A percentile compares a stretch with the other conserved stretches of the same genome.
Evolutionary conservation across 37 sponge, comb jelly and placozoan species (phyloP).

Genomic region (Theonella swinhoei): DNA sequence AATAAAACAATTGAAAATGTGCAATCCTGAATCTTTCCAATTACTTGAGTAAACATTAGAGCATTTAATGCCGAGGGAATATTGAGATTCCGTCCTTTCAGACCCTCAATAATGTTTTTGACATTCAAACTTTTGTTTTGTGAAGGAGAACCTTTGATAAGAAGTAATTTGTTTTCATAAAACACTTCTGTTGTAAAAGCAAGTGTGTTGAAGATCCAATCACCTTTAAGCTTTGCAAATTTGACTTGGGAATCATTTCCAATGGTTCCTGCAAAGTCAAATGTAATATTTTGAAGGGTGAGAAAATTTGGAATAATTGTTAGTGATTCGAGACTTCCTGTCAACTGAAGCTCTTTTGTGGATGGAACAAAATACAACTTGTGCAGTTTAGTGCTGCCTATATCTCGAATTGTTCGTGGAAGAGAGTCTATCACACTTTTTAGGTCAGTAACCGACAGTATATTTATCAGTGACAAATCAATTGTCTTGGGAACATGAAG

Average conservation of each 20-base stretch:
- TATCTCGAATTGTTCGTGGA: not conserved
- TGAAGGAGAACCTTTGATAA: not conserved
- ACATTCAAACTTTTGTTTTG: not conserved
- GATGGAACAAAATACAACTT: not conserved
- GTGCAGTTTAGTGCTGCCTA: not conserved
- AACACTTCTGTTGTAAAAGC: not conserved
- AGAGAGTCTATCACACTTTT: not conserved
- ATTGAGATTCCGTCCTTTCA: not conserved
- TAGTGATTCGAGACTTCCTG: not conserved
- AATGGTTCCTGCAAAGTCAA: not conserved
- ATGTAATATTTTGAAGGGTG: not conserved
- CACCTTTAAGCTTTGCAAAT: not conserved
- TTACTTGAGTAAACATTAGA: not conserved
- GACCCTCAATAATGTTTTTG: not conserved
- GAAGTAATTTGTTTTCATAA: not conserved
- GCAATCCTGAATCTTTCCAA: not conserved
- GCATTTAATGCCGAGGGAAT: not conserved
- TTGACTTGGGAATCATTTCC: not conserved
- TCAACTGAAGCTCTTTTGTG: not conserved
- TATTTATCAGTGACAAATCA: not conserved
- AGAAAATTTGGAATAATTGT: not conserved
- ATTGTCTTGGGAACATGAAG: not conserved
- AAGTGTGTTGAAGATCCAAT: not conserved
- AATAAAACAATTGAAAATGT: not conserved
- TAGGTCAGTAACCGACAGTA: not conserved